These are phyloP conservation scores for Camponotus vicinus DNA, from an alignment of 1,140 invertebrate species.

Conservation along the genomic window DNA sequence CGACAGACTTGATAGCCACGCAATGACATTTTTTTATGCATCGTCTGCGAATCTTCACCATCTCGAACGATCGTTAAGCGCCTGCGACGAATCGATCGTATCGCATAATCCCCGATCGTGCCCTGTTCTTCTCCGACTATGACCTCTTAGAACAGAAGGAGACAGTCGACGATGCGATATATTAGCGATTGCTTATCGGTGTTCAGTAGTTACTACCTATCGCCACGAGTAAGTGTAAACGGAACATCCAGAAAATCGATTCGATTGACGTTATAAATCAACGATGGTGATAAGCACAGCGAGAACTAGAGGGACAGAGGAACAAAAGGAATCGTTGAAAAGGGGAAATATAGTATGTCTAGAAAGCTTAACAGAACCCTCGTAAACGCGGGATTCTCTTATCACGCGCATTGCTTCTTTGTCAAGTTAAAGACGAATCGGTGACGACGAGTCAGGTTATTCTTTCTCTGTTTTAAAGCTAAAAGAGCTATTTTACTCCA, in stretches of 20 bases:
- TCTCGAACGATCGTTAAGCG: too few relatives aligned
- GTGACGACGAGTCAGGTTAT: neutral
- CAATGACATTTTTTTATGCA: neutral
- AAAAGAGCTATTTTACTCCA: neutral
- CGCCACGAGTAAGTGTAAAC: neutral
- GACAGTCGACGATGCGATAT: neutral
- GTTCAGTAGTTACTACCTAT: neutral
- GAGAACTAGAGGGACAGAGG: neutral
- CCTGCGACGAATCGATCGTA: neutral
- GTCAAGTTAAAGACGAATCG: neutral
- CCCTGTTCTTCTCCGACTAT: neutral
- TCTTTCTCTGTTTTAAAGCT: neutral
- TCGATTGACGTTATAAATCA: conserved; percentile 31
- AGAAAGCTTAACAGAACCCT: conserved; percentile 33
- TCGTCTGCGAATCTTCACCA: neutral
- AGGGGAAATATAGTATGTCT: neutral
- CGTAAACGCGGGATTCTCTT: conserved; percentile 18
- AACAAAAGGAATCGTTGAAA: neutral
- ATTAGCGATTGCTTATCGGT: neutral
- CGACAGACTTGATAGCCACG: neutral
- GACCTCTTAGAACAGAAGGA: neutral
- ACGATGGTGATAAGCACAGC: conserved; percentile 20
- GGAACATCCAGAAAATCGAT: neutral
- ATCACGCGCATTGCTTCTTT: conserved; percentile 23
- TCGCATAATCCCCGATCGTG: neutral